A percentile compares a stretch with the other conserved stretches of the same genome.
Evolutionary conservation across 2,113 vertebrate genomes (phyloP).

Genomic region (Merops nubicus): DNA sequence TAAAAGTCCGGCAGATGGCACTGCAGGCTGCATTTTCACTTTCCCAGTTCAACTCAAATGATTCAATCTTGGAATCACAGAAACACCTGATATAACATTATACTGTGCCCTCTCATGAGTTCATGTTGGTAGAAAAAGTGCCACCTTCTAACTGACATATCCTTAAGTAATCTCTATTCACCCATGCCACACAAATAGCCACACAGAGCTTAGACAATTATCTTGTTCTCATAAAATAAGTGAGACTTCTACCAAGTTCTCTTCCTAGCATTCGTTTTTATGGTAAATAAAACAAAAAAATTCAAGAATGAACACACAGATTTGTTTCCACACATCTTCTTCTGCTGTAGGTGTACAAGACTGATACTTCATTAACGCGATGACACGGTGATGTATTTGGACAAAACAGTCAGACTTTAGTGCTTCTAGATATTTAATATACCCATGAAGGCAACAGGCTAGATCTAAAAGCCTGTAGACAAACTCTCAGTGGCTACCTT

Average conservation of each 20-base stretch:
- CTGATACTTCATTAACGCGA: neutral
- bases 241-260: neutral
- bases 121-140: neutral
- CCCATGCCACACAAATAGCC: neutral
- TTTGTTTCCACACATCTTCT: neutral
- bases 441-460: neutral
- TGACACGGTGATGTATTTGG: neutral
- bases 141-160: neutral
- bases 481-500: fast-evolving
- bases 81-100: conserved; percentile 12
- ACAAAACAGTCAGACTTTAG: neutral
- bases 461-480: neutral
- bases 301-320: neutral
- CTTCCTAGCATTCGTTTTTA: neutral
- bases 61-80: neutral
- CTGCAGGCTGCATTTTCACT: conserved; percentile 41
- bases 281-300: neutral
- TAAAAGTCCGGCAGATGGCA: conserved; percentile 77
- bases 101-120: neutral
- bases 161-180: neutral
- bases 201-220: neutral
- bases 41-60: neutral
- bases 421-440: neutral
- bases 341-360: neutral
- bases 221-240: neutral